Percentiles rank a stretch among this genome's conserved stretches.
phyloP scores from a whole-genome alignment of 1,140 invertebrate species.

The Wiebesia pumilae region DNA sequence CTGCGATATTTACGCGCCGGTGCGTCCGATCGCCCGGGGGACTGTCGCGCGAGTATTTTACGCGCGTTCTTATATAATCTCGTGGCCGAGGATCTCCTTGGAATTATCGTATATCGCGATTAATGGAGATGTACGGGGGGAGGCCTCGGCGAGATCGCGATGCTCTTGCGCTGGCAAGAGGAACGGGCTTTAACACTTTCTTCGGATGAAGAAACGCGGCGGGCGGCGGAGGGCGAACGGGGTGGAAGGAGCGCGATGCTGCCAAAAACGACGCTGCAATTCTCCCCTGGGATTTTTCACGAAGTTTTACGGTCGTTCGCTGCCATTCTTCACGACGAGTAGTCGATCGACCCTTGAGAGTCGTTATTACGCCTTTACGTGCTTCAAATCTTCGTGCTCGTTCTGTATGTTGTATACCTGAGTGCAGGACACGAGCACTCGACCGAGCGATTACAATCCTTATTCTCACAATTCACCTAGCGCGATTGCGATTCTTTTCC shows the following conservation, averaged over 20 bases:
- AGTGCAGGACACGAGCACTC: background rate
- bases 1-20: constrained; percentile 37
- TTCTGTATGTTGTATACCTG: background rate
- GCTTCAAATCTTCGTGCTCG: background rate
- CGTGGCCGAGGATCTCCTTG: background rate
- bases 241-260: background rate
- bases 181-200: constrained; percentile 15
- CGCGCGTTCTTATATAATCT: constrained; percentile 15
- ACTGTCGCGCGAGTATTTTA: constrained; percentile 22
- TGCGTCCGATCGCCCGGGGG: background rate
- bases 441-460: background rate
- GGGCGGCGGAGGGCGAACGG: no score
- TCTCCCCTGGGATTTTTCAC: constrained; percentile 15
- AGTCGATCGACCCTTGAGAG: background rate
- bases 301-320: background rate
- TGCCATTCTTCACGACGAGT: background rate
- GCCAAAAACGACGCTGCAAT: background rate
- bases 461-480: background rate
- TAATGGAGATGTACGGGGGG: constrained; percentile 42
- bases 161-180: constrained; percentile 6
- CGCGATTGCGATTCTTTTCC: background rate
- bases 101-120: constrained; percentile 29
- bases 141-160: background rate
- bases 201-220: background rate
- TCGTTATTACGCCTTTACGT: background rate